Percentiles rank a stretch among this genome's conserved stretches.
These are phyloP conservation scores for Phyto melanocephala DNA, from an alignment of 2,888 invertebrate species.

Conservation along the genomic window DNA sequence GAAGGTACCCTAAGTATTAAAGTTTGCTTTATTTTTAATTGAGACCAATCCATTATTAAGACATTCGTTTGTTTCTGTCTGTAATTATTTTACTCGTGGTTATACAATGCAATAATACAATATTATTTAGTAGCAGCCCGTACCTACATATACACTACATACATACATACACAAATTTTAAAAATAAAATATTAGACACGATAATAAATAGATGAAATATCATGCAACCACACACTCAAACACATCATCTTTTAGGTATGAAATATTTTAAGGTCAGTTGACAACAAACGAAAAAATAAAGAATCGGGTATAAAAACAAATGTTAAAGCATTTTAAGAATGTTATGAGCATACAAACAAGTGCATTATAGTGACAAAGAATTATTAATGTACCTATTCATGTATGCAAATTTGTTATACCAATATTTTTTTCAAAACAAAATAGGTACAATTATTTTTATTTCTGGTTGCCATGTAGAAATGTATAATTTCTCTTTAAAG, in stretches of 20 bases:
- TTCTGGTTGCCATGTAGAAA: not conserved
- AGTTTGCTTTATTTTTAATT: slow-evolving; percentile 23
- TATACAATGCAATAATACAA: not conserved
- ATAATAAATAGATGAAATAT: slow-evolving; percentile 5
- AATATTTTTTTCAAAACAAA: not conserved
- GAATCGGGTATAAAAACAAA: not conserved
- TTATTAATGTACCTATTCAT: too few species aligned
- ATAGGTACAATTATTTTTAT: not conserved
- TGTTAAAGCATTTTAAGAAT: not conserved
- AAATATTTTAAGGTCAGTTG: slow-evolving; percentile 22
- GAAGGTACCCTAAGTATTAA: not conserved
- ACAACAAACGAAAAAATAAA: slow-evolving; percentile 9
- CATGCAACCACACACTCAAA: not conserved
- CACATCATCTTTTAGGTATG: not conserved
- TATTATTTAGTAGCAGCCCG: too few species aligned
- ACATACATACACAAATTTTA: not conserved
- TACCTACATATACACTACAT: not conserved
- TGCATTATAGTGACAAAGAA: not conserved
- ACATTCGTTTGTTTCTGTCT: slow-evolving; percentile 7
- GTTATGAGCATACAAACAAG: slow-evolving; percentile 21
- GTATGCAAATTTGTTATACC: not conserved
- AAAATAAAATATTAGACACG: not conserved
- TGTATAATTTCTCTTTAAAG: not conserved
- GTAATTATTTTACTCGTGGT: not conserved
- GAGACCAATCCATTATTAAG: slow-evolving; percentile 48